Evolutionary conservation across 2,113 vertebrate species (phyloP).

Genomic region (Dasyprocta punctata): DNA sequence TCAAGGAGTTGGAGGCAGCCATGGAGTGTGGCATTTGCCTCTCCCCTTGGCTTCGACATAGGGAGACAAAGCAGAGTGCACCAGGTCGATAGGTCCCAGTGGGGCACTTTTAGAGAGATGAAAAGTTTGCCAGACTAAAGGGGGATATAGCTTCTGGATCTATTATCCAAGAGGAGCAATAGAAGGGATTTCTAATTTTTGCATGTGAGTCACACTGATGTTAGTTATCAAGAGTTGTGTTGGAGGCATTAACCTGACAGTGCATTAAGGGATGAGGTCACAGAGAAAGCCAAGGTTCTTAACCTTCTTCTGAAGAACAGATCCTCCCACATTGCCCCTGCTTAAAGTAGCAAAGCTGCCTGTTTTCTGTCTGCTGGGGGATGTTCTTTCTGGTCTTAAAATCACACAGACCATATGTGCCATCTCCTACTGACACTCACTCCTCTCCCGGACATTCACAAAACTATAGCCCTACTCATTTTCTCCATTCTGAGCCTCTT

Average conservation of each 20-base stretch:
- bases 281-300: not conserved
- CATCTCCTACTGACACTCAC: too few relatives aligned
- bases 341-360: fast-evolving
- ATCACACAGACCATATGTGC: not conserved
- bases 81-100: not conserved
- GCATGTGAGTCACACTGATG: not conserved
- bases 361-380: not conserved
- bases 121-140: not conserved
- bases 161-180: not conserved
- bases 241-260: not conserved
- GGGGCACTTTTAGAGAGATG: not conserved
- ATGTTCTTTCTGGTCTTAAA: not conserved
- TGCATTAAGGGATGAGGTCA: not conserved
- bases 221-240: not conserved
- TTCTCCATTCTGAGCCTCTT: not conserved
- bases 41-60: not conserved
- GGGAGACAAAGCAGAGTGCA: not conserved
- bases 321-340: not conserved
- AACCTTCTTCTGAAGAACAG: not conserved
- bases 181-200: not conserved
- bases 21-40: not conserved
- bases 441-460: not conserved
- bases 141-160: not conserved
- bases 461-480: too few relatives aligned
- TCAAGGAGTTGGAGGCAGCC: not conserved